Evolutionary conservation across 2,888 invertebrate species (phyloP), one percentile per base, ranked within the genome.

Genomic region (Noctua janthina): DNA sequence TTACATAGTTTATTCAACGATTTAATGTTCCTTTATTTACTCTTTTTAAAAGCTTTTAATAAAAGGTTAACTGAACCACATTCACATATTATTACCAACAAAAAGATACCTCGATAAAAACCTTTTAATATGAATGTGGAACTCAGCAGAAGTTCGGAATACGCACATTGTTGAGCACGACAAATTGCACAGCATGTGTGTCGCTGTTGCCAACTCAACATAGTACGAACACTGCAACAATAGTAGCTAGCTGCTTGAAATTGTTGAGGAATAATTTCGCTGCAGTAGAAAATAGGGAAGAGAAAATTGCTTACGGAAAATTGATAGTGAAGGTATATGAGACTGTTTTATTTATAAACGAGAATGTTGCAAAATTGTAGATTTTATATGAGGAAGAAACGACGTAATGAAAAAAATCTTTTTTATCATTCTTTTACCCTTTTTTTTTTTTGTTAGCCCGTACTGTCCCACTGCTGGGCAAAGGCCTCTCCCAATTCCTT

Each of bases 141-240:
- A 49, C 62, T 71, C 82, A 8, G 86, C 67, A 56, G 49, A 82
- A 83, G 86, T 83, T 86, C 46, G 59, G 29, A 83, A 82, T 56
- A 86, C 83, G 79, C 86, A 86, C 82, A 86, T 83, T 83, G 83
- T 83, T 82, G 82, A 82, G 39, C 54, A 75, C 75, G 83, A 83
- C 83, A 86, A 83, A 83, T 83, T 83, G 82, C 70, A 75, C 82
- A 35, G 68, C 71, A 49, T 78, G 78, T 85, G 64, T 86, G 82
- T 54, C n/a, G 23, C 82, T 62, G 10, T 83, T 82, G 56, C 86
- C 74, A 86, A 74, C 86, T 74, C 59, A 70, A 64, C 62, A 62
- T 46, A 54, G 15, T 49, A 70, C 49, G 13, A 51, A 81, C 64
- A 69, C 51, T 74, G 74, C 82, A 54, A 85, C 74, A 74, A 81